Evolutionary conservation across 2,888 invertebrate species (phyloP).

Genomic region (Watsonalla cultraria): DNA sequence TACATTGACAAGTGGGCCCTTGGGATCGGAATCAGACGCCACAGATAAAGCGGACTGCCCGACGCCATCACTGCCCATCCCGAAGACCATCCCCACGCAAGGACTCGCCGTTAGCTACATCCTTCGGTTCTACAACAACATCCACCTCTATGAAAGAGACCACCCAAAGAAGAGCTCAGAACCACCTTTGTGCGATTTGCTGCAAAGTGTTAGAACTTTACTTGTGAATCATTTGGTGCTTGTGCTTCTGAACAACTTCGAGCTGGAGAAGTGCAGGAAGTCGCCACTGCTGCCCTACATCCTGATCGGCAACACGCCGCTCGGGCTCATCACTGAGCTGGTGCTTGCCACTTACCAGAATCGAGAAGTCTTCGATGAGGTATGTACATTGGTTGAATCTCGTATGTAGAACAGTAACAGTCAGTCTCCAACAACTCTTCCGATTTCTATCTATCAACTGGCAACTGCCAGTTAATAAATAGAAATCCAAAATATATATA

Average conservation of each 20-base stretch:
- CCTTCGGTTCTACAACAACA: slow-evolving; percentile 81
- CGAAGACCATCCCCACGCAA: slow-evolving; percentile 60
- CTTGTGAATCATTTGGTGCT: slow-evolving; percentile 79
- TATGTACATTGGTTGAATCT: slow-evolving; percentile 13
- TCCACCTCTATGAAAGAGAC: slow-evolving; percentile 85
- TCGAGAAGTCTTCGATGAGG: slow-evolving; percentile 76
- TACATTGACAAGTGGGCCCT: slow-evolving; percentile 47
- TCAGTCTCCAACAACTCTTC: no score
- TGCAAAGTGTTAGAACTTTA: slow-evolving; percentile 77
- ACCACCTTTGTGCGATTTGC: slow-evolving; percentile 84
- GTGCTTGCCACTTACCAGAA: slow-evolving; percentile 81
- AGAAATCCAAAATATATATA: no score
- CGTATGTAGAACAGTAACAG: no score
- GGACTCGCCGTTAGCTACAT: slow-evolving; percentile 68
- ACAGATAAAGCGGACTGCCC: slow-evolving; percentile 62
- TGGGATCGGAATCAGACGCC: slow-evolving; percentile 50
- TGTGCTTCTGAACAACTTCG: slow-evolving; percentile 75
- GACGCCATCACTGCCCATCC: slow-evolving; percentile 63
- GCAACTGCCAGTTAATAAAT: no score
- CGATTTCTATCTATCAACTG: no score
- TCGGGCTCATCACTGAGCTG: slow-evolving; percentile 85
- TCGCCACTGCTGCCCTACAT: slow-evolving; percentile 85
- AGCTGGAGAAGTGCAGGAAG: slow-evolving; percentile 69
- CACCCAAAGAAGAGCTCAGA: slow-evolving; percentile 87
- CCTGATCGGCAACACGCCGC: slow-evolving; percentile 83